Base-by-base conservation (phyloP, 2,888 invertebrate species). In the Cheilosia urbana region DNA sequence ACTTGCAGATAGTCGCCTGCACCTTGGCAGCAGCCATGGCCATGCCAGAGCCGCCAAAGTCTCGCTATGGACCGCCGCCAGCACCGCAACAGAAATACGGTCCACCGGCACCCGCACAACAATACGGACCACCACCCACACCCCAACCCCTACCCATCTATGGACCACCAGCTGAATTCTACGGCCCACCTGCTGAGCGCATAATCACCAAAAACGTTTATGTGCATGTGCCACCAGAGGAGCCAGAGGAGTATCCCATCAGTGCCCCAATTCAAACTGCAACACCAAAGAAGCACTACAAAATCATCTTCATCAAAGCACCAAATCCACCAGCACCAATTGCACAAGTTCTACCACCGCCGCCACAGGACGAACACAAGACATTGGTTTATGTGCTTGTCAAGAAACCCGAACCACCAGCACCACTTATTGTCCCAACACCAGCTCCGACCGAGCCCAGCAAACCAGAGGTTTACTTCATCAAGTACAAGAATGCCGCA, bases 391-490 rank as follows among this genome's bases (percentile, higher is more conserved):
- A 97, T 92, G 97, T 97, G 65, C 92, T 97, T 92, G 97, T 97
- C 83, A 97, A 97, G 95, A 97, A 97, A 91, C 97, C 97, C 15
- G 97, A 97, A 91, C 96, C 96, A 88, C 95, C 95, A 89, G 96
- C 96, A 65, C 96, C 96, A 78, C 94, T 97, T 84, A 94, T 95
- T 55, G 94, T 97, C 88, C 97, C 97, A 1, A 95, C 96, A 13
- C 95, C 96, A 3, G 95, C 95, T 57, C 96, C 97, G 53, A 97
- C 97, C 45, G 96, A 96, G 90, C 97, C 97, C 58, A 95, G 96
- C 93, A 97, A 97, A 92, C 97, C 97, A 6, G 97, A 97, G 93
- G 97, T 97, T 69, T 97, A 96, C 94, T 97, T 97, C 94, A 97
- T 97, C 93, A 95, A 96, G 93, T 97, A 97, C 88, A 92, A 92